phyloP scores from a whole-genome alignment of 2,113 vertebrate species.

The Xiphophorus maculatus region DNA sequence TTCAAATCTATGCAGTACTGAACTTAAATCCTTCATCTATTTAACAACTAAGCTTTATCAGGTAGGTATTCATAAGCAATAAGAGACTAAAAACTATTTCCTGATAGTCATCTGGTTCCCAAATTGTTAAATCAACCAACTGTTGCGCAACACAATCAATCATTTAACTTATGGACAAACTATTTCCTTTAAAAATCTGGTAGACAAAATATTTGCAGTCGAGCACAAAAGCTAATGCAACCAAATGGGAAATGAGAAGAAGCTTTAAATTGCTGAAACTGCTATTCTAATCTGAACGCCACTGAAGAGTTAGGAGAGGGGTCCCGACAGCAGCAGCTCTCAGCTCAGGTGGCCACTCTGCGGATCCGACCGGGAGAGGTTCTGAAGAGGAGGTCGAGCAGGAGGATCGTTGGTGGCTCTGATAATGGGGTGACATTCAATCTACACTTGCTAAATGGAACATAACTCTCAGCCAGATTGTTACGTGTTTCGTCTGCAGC shows the following conservation, averaged over 20 bases:
- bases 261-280: slow-evolving; percentile 5
- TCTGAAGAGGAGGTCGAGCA: slow-evolving; percentile 38
- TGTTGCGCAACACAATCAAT: no score
- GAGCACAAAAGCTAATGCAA: no score
- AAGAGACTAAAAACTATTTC: no score
- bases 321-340: slow-evolving; percentile 28
- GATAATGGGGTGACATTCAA: slow-evolving; percentile 28
- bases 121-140: no score
- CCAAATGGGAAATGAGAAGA: not conserved
- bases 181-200: slow-evolving; percentile 3
- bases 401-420: slow-evolving; percentile 20
- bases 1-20: no score
- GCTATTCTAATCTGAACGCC: slow-evolving; percentile 2
- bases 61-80: no score
- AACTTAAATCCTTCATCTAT: no score
- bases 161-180: not conserved
- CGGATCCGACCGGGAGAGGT: slow-evolving; percentile 23
- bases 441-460: slow-evolving; percentile 11
- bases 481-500: not conserved
- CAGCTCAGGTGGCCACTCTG: slow-evolving; percentile 50
- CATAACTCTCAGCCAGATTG: slow-evolving; percentile 10
- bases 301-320: slow-evolving; percentile 1
- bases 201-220: not conserved
- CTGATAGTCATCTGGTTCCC: no score
- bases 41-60: no score